phyloP scores from a whole-genome alignment of 2,888 invertebrate genomes.

The Aproaerema taeniolella region DNA sequence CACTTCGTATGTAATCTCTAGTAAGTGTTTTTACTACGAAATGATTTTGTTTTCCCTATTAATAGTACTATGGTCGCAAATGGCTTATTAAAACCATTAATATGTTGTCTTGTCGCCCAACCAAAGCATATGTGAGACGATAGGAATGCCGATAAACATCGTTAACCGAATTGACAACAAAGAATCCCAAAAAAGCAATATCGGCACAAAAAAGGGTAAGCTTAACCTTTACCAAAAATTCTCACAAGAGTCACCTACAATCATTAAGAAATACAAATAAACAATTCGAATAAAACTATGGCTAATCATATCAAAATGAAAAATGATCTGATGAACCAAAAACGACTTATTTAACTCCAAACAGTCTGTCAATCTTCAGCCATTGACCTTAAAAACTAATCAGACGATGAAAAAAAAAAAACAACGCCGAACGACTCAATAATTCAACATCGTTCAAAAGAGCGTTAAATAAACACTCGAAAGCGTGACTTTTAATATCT shows the following conservation, averaged over 20 bases:
- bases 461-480: conserved; percentile 71
- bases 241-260: too few relatives aligned
- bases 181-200: too few relatives aligned
- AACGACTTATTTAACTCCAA: conserved; percentile 7
- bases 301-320: conserved; percentile 6
- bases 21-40: background rate
- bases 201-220: too few relatives aligned
- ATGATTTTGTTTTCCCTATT: too few relatives aligned
- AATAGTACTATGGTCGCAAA: too few relatives aligned
- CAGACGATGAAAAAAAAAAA: conserved; percentile 29
- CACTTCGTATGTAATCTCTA: too few relatives aligned
- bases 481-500: conserved; percentile 75
- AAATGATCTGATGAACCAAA: conserved; percentile 9
- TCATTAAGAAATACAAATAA: background rate
- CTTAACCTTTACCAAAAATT: too few relatives aligned
- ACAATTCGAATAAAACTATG: conserved; percentile 4
- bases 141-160: too few relatives aligned
- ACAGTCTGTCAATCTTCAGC: conserved; percentile 4
- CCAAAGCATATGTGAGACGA: too few relatives aligned
- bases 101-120: too few relatives aligned
- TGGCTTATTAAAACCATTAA: too few relatives aligned
- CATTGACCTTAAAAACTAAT: conserved; percentile 31
- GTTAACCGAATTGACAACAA: too few relatives aligned
- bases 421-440: conserved; percentile 40
- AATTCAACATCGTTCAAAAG: conserved; percentile 50